Conservation (phyloP, 2,888 invertebrate genomes). For the Blera fallax region DNA sequence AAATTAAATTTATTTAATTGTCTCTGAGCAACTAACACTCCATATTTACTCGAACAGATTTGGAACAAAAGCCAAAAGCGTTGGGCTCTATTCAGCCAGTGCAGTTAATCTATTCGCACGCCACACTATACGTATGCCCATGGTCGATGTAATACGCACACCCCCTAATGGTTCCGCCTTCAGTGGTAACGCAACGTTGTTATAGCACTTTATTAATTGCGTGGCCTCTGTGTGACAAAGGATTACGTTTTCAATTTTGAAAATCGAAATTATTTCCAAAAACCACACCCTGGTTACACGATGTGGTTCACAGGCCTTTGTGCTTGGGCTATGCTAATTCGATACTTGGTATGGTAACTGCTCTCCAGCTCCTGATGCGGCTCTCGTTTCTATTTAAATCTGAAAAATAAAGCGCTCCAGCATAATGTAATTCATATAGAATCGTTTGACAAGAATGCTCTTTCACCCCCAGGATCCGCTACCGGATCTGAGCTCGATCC, state of each 20-base stretch:
- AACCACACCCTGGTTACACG: conserved; percentile 40
- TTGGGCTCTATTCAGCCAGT: background rate
- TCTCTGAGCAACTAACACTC: conserved; percentile 11
- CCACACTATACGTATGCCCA: background rate
- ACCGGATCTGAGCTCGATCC: background rate
- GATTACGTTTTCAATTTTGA: conserved; percentile 68
- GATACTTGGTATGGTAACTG: conserved; percentile 1
- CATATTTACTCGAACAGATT: conserved; percentile 9
- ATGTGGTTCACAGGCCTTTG: conserved; percentile 15
- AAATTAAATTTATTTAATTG: conserved; percentile 49
- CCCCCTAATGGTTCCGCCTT: background rate
- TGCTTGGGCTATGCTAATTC: conserved; percentile 37
- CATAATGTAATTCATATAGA: conserved; percentile 49
- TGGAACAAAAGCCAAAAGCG: conserved; percentile 17
- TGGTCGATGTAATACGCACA: background rate
- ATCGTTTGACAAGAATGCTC: conserved; percentile 16
- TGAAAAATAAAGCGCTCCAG: conserved; percentile 9
- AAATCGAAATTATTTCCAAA: conserved; percentile 62
- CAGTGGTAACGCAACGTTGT: background rate
- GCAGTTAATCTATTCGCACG: conserved; percentile 3
- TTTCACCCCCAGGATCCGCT: background rate
- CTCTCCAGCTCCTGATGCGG: conserved; percentile 10
- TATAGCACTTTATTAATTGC: conserved; percentile 61
- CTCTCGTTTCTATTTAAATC: conserved; percentile 24
- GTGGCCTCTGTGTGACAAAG: conserved; percentile 51